Percentiles rank a stretch among this genome's conserved stretches.
Evolutionary conservation across 2,888 invertebrate species (phyloP).

Genomic region (Anodontia alba): DNA sequence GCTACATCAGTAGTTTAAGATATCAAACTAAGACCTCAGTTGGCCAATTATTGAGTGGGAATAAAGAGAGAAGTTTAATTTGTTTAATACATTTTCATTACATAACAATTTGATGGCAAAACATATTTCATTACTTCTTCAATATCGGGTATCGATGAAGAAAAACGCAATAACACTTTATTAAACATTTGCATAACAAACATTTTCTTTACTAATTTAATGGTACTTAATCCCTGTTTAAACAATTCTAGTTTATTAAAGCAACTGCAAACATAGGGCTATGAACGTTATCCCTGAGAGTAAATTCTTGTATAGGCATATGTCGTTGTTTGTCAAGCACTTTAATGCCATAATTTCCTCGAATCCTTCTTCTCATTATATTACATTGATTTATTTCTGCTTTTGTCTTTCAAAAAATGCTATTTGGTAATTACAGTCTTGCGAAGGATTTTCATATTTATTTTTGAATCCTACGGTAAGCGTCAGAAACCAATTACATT

Average conservation of each 20-base stretch:
- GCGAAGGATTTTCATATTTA: constrained; percentile 1
- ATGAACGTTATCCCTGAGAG: not conserved
- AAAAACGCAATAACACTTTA: not conserved
- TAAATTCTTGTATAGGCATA: not conserved
- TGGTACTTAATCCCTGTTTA: constrained; percentile 9
- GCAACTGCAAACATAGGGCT: not conserved
- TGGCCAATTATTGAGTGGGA: too few species aligned
- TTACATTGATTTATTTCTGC: not conserved
- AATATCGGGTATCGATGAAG: not conserved
- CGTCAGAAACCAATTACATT: not conserved
- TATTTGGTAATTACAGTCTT: not conserved
- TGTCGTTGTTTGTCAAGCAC: not conserved
- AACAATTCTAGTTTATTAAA: not conserved
- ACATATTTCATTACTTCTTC: too few species aligned
- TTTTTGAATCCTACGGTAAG: not conserved
- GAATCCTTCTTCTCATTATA: not conserved
- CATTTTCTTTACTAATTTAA: not conserved
- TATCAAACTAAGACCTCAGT: too few species aligned
- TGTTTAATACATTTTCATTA: too few species aligned
- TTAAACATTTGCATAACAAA: constrained; percentile 1
- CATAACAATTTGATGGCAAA: too few species aligned
- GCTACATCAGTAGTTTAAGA: too few species aligned
- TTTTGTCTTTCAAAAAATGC: not conserved
- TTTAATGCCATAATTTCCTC: not conserved
- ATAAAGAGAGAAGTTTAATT: too few species aligned